These are phyloP conservation scores for Xestia ashworthii DNA, from an alignment of 2,888 invertebrate genomes.

Conservation along the genomic window DNA sequence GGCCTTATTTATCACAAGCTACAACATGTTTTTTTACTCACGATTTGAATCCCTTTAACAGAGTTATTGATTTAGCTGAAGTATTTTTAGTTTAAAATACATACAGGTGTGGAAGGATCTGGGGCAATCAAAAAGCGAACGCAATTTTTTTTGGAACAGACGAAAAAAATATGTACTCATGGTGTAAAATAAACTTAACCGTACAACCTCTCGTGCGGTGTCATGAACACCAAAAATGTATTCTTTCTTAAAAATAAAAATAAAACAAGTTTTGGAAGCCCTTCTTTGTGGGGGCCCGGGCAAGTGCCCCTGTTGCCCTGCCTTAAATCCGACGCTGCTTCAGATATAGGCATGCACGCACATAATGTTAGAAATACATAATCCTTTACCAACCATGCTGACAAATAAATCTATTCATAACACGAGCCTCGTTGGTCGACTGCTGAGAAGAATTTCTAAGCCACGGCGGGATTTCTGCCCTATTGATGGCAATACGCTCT, in stretches of 20 bases:
- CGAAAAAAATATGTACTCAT: no score
- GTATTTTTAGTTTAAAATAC: not conserved
- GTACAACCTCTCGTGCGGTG: no score
- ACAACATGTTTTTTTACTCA: conserved; percentile 29
- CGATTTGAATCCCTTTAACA: not conserved
- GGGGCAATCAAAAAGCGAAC: no score
- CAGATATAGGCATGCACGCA: not conserved
- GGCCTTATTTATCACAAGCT: conserved; percentile 46
- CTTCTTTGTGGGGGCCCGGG: no score
- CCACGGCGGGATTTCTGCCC: not conserved
- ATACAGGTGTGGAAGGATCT: no score
- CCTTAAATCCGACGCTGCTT: no score
- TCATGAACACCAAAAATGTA: no score
- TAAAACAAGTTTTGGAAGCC: no score
- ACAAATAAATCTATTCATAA: not conserved
- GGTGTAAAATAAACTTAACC: no score
- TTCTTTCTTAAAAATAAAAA: no score
- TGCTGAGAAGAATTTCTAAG: not conserved
- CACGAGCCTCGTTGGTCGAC: not conserved
- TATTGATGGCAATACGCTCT: not conserved
- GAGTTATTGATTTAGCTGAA: not conserved
- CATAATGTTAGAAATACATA: not conserved
- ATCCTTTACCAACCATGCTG: not conserved
- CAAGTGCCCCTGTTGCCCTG: no score
- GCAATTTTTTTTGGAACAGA: no score